Conservation (phyloP, 2,797 vertebrate species). For the Malacoraja senta region DNA sequence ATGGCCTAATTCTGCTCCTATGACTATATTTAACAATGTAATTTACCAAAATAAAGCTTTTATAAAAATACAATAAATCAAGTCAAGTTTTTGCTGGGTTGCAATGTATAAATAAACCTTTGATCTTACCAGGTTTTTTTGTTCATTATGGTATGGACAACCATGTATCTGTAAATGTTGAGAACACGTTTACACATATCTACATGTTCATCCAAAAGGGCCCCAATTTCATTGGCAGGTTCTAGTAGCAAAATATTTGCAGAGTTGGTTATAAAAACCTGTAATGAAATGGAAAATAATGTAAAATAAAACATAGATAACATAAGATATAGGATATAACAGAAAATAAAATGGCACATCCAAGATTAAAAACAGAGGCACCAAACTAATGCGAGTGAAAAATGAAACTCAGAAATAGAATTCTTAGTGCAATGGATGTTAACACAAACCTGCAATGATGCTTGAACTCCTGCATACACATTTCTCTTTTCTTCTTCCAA, state of each 20-base stretch:
- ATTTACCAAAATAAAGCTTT: neutral
- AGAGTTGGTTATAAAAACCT: constrained; percentile 96
- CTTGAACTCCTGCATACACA: constrained; percentile 80
- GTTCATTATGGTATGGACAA: constrained; percentile 96
- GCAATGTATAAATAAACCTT: neutral
- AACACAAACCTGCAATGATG: constrained; percentile 78
- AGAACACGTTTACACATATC: constrained; percentile 98
- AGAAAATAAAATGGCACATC: neutral
- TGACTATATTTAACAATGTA: neutral
- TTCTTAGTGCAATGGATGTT: neutral
- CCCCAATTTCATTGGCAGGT: constrained; percentile 89
- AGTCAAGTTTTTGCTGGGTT: neutral
- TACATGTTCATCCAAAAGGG: constrained; percentile 88
- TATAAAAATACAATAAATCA: neutral
- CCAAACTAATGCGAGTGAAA: neutral
- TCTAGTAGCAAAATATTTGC: constrained; percentile 93
- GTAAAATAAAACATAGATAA: neutral
- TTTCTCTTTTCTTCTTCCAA: constrained; percentile 72
- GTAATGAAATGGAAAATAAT: constrained; percentile 40
- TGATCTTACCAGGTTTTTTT: constrained; percentile 88
- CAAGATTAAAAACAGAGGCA: neutral
- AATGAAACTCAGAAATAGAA: neutral
- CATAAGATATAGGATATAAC: neutral
- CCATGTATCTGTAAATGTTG: constrained; percentile 96
- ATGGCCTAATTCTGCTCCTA: too few relatives aligned